phyloP scores from a whole-genome alignment of 1,140 invertebrate species.

The Hirudo medicinalis region DNA sequence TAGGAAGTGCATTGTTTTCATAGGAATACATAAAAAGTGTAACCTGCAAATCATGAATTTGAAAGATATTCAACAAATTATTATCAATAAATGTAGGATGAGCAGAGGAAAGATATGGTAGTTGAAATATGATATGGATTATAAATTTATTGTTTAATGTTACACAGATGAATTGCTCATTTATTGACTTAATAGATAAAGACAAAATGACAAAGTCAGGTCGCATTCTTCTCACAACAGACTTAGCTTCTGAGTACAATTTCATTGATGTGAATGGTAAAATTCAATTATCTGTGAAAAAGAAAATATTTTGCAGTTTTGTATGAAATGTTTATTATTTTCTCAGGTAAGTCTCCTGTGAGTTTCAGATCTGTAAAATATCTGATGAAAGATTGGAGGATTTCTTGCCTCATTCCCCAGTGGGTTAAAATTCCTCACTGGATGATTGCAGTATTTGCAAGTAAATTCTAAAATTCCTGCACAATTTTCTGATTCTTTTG shows the following conservation, averaged over 20 bases:
- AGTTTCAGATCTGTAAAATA: not conserved
- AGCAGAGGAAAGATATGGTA: too few species aligned
- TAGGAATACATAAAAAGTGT: too few species aligned
- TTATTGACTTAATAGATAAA: constrained; percentile 7
- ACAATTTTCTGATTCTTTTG: not conserved
- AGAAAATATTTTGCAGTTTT: not conserved
- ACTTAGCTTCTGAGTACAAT: constrained; percentile 14
- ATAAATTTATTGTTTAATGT: too few species aligned
- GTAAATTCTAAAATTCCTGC: constrained; percentile 12
- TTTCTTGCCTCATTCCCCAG: not conserved
- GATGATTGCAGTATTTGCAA: not conserved
- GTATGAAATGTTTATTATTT: not conserved
- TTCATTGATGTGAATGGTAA: constrained; percentile 17
- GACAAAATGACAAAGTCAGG: constrained; percentile 11
- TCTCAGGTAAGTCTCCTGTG: not conserved
- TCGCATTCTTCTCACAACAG: constrained; percentile 5
- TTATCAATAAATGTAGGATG: too few species aligned
- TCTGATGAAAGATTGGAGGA: not conserved
- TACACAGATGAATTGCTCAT: constrained; percentile 16
- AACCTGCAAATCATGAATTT: too few species aligned
- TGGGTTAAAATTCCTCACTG: constrained; percentile 7
- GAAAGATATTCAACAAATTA: too few species aligned
- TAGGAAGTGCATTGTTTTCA: too few species aligned
- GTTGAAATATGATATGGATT: too few species aligned
- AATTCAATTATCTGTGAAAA: not conserved